Evolutionary conservation across 2,888 invertebrate genomes (phyloP), one percentile per base, ranked within the genome.

Genomic region (Drosophila histrio): DNA sequence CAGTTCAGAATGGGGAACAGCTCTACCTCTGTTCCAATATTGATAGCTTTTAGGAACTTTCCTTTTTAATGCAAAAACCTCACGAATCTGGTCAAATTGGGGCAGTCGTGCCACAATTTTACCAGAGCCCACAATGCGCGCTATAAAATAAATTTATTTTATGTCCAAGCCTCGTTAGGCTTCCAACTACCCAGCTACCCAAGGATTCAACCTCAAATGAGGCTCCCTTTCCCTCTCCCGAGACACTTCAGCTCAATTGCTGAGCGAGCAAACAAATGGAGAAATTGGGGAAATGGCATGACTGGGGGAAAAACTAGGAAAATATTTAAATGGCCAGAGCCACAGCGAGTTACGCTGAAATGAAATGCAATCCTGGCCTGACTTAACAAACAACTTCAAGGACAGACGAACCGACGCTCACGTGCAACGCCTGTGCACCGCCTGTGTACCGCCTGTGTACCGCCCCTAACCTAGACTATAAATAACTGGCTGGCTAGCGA

Each of bases 381-480:
- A 62, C 74, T 72, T 66, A 65, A 81, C 57, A 72, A 76, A 69
- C 59, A 66, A 70, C 87, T 78, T 87, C 87, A 85, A 85, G 88
- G 88, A 84, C 85, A 79, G 66, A 62, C 66, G 13, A 54, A 15
- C 41, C 32, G 15, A n/a, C 30, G 36, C 56, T 49, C 44, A 36
- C 15, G 39, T 43, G 30, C 26, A 43, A 36, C 58, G 57, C 15
- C 19, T 19, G 30, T 26, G 11, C 28, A 17, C 28, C 11, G n/a
- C 24, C 58, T 44, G 54, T 63, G 62, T 62, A 63, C 66, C 41
- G 50, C 46, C 43, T 59, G 56, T 62, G 67, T 57, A 59, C 63
- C 53, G 53, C 26, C 60, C 74, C 66, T 83, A 85, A 80, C 88
- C 84, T 88, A 83, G 81, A 67, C 80, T 84, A 83, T 83, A 79